phyloP scores from a whole-genome alignment of 2,797 vertebrate genomes.

The Chelonia mydas region DNA sequence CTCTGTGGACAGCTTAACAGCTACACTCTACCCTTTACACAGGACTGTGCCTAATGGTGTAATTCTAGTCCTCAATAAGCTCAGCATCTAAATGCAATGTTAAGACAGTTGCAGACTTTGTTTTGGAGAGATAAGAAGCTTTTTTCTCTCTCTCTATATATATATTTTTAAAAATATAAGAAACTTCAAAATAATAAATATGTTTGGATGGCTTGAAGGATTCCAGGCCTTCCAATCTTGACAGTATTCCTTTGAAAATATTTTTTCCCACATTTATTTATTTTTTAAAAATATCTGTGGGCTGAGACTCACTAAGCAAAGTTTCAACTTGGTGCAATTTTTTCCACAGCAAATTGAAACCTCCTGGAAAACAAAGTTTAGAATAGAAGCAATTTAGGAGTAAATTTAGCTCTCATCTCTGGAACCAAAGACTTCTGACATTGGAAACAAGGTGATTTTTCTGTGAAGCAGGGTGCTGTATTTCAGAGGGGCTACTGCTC shows the following conservation, averaged over 20 bases:
- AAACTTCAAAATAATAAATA: background rate
- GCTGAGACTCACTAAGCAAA: background rate
- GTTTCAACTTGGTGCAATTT: rapidly evolving
- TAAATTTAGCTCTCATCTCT: background rate
- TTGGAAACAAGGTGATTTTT: background rate
- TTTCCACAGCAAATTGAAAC: background rate
- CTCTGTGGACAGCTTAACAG: background rate
- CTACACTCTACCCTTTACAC: background rate
- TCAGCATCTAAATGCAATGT: background rate
- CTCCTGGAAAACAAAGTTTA: background rate
- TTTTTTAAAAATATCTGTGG: background rate
- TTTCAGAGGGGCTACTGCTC: background rate
- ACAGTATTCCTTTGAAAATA: background rate
- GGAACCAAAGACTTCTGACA: background rate
- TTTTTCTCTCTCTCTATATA: background rate
- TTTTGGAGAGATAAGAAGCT: background rate
- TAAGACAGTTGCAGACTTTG: background rate
- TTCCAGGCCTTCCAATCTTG: background rate
- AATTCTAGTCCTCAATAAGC: background rate
- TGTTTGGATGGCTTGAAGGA: background rate
- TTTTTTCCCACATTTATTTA: background rate
- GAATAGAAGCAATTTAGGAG: background rate
- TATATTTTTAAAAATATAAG: background rate
- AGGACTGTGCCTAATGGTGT: background rate
- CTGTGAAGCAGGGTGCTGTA: background rate